These are phyloP conservation scores for Latrodectus geometricus DNA, from an alignment of 1,140 invertebrate genomes.

Conservation along the genomic window DNA sequence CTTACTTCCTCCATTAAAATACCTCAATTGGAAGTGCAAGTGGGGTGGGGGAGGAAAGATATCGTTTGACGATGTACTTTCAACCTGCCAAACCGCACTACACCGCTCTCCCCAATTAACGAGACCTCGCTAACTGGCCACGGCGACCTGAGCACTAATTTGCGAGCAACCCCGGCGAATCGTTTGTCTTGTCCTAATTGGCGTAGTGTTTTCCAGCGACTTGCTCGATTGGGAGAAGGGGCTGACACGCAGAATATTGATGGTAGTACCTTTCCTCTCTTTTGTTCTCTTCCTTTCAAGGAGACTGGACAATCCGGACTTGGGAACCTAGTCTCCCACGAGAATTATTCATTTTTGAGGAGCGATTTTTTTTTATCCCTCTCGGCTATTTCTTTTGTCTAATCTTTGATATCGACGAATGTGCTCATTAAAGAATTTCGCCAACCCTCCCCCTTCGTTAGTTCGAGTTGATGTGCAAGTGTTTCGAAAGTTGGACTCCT, in stretches of 20 bases:
- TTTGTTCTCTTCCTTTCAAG: constrained; percentile 16
- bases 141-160: constrained; percentile 33
- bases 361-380: constrained; percentile 17
- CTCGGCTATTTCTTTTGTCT: constrained; percentile 24
- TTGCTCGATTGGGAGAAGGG: constrained; percentile 8
- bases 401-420: not conserved
- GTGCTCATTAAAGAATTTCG: constrained; percentile 30
- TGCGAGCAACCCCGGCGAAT: constrained; percentile 21
- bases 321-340: constrained; percentile 37
- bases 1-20: not conserved
- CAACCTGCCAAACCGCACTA: constrained; percentile 19
- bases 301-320: constrained; percentile 35
- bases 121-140: constrained; percentile 18
- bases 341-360: not conserved
- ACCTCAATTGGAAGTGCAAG: not conserved
- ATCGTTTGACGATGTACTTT: not conserved
- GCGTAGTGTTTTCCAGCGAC: not conserved
- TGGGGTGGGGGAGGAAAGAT: not conserved
- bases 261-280: constrained; percentile 23
- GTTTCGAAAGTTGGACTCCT: constrained; percentile 19
- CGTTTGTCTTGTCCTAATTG: constrained; percentile 57
- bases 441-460: constrained; percentile 22
- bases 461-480: not conserved
- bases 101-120: constrained; percentile 41
- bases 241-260: constrained; percentile 23